Conservation (phyloP, 1,140 invertebrate species). For the Hyles vespertilio region DNA sequence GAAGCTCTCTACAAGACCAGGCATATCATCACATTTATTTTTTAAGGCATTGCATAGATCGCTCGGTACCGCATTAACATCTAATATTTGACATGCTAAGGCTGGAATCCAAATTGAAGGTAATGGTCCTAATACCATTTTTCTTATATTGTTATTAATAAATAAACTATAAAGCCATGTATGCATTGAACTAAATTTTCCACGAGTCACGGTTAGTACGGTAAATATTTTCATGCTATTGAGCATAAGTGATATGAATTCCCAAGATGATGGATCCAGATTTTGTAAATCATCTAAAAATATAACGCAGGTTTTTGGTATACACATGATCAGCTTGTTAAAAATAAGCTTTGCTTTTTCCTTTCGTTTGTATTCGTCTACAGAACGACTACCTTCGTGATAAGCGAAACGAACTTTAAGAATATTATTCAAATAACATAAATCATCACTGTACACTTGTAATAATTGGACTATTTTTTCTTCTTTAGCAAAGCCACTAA, state of each 20-base stretch:
- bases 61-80: conserved; percentile 59
- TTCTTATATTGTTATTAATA: conserved; percentile 48
- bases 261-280: conserved; percentile 58
- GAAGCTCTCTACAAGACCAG: conserved; percentile 65
- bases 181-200: conserved; percentile 49
- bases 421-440: conserved; percentile 63
- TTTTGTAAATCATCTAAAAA: conserved; percentile 67
- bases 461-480: conserved; percentile 57
- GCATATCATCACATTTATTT: conserved; percentile 63
- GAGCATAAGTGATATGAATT: conserved; percentile 54
- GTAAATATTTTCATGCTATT: conserved; percentile 45
- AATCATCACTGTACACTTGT: conserved; percentile 51
- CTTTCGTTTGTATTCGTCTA: conserved; percentile 43
- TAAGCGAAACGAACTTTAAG: conserved; percentile 66
- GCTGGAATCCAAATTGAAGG: conserved; percentile 44
- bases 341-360: conserved; percentile 57
- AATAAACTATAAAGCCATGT: conserved; percentile 58
- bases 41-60: conserved; percentile 60
- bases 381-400: conserved; percentile 43
- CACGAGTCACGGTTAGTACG: conserved; percentile 47
- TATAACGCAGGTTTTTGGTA: conserved; percentile 41
- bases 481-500: conserved; percentile 58
- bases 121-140: conserved; percentile 52
- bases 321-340: conserved; percentile 40
- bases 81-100: conserved; percentile 69